phyloP scores from a whole-genome alignment of 2,888 invertebrate species.

The Zaprionus bogoriensis region DNA sequence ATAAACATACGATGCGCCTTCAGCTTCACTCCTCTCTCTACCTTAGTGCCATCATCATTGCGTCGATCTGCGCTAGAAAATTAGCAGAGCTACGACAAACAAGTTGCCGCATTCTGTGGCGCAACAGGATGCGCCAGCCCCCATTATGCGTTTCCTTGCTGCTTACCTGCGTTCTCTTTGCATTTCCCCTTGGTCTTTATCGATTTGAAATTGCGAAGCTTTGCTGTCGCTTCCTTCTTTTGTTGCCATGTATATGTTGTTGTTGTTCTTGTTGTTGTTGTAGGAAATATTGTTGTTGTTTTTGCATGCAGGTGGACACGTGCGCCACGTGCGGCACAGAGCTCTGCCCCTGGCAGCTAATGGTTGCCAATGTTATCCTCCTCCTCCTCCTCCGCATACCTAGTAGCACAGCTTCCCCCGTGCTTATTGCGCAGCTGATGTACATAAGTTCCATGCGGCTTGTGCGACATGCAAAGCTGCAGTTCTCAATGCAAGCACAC shows the following conservation, averaged over 20 bases:
- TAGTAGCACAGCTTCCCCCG: too few relatives aligned
- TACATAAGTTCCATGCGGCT: background rate
- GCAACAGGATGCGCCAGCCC: background rate
- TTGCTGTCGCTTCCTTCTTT: constrained; percentile 4
- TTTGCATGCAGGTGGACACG: constrained; percentile 27
- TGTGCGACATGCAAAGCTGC: constrained; percentile 42
- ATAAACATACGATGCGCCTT: background rate
- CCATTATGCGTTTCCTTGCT: constrained; percentile 29
- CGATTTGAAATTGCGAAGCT: constrained; percentile 36
- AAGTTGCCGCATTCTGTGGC: constrained; percentile 6
- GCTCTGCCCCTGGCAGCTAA: constrained; percentile 12
- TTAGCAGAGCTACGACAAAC: constrained; percentile 4
- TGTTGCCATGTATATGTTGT: background rate
- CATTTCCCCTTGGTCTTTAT: constrained; percentile 24
- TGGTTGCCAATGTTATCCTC: constrained; percentile 25
- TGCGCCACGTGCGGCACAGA: constrained; percentile 37
- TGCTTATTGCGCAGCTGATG: too few relatives aligned
- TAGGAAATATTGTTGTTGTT: constrained; percentile 9
- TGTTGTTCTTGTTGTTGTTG: background rate
- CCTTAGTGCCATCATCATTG: constrained; percentile 1
- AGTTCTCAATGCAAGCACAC: constrained; percentile 30
- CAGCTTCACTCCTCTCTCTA: background rate
- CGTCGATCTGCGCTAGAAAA: constrained; percentile 10
- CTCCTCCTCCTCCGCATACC: background rate
- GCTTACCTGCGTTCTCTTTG: constrained; percentile 19